These are phyloP conservation scores for Gobiocypris rarus DNA, from an alignment of 2,113 vertebrate genomes.

Conservation along the genomic window DNA sequence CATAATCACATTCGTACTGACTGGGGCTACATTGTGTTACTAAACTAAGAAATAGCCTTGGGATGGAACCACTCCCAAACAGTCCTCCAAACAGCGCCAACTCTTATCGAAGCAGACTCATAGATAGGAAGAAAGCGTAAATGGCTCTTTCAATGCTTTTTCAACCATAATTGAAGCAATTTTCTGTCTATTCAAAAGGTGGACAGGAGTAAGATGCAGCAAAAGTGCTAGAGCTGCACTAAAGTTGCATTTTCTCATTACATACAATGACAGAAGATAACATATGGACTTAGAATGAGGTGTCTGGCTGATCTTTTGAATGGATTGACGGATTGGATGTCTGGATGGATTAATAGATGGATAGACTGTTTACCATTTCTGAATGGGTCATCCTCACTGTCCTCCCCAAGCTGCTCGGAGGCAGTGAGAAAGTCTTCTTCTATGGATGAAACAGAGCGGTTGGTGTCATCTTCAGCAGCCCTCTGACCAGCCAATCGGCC, in stretches of 20 bases:
- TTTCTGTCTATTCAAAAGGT: not conserved
- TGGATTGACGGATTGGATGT: not conserved
- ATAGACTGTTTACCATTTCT: slow-evolving; percentile 79
- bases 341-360: not conserved
- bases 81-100: not conserved
- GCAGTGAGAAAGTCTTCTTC: slow-evolving; percentile 97
- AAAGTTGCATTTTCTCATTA: not conserved
- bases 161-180: slow-evolving; percentile 21
- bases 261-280: not conserved
- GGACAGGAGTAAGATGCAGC: not conserved
- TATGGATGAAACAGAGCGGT: slow-evolving; percentile 92
- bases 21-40: not conserved
- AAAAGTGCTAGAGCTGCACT: not conserved
- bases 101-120: not conserved
- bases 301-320: not conserved
- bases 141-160: not conserved
- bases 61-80: not conserved
- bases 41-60: not conserved
- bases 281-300: not conserved
- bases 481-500: slow-evolving; percentile 71
- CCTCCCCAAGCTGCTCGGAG: slow-evolving; percentile 92
- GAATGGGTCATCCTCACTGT: slow-evolving; percentile 85
- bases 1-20: not conserved
- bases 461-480: slow-evolving; percentile 88
- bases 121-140: not conserved